These are phyloP conservation scores for Artibeus lituratus DNA, from an alignment of 2,797 vertebrate species.

Conservation along the genomic window DNA sequence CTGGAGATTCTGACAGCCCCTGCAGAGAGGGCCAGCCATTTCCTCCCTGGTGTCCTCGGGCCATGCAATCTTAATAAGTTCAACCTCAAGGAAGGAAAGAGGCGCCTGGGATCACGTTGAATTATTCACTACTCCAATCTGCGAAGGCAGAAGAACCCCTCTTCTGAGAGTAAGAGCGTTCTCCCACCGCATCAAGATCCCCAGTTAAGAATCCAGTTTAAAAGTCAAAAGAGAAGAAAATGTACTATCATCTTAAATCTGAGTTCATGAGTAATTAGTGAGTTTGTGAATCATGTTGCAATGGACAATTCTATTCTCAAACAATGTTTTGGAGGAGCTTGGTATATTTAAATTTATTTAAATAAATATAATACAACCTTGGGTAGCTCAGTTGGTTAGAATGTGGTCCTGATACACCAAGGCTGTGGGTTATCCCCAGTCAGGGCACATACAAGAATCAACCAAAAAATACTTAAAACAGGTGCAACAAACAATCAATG, in stretches of 20 bases:
- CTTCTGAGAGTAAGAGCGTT: constrained; percentile 76
- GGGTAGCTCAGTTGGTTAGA: background rate
- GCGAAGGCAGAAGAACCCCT: constrained; percentile 63
- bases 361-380: background rate
- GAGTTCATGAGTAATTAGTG: constrained; percentile 9
- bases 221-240: constrained; percentile 45
- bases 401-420: background rate
- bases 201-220: constrained; percentile 60
- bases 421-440: background rate
- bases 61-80: constrained; percentile 83
- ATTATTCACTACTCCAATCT: constrained; percentile 81
- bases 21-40: constrained; percentile 46
- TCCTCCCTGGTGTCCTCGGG: constrained; percentile 33
- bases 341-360: constrained; percentile 13
- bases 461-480: background rate
- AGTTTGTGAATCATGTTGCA: background rate
- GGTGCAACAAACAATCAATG: background rate
- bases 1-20: constrained; percentile 48
- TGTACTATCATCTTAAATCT: constrained; percentile 41
- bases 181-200: constrained; percentile 8
- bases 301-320: background rate
- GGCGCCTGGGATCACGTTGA: constrained; percentile 73
- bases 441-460: background rate
- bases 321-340: background rate
- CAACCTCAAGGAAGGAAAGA: constrained; percentile 77